A percentile compares a stretch with the other conserved stretches of the same genome.
Evolutionary conservation across 2,797 vertebrate genomes (phyloP).

Genomic region (Smutsia temminckii): DNA sequence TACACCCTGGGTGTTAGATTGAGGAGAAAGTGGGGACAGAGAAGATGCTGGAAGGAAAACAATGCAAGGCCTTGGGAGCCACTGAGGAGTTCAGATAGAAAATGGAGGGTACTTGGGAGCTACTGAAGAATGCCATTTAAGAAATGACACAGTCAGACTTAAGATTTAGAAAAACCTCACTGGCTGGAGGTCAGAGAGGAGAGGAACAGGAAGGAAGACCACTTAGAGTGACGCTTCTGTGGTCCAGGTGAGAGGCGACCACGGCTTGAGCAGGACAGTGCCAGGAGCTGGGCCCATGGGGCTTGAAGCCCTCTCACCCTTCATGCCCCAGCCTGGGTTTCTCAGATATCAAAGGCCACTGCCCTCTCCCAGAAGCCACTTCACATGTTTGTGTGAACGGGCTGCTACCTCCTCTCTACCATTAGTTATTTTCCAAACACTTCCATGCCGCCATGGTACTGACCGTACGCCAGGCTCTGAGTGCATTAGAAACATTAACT

Average conservation of each 20-base stretch:
- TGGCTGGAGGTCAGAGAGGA: background rate
- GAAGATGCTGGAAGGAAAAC: background rate
- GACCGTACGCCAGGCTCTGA: background rate
- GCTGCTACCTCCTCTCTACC: too few relatives aligned
- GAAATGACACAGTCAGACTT: background rate
- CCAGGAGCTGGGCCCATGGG: background rate
- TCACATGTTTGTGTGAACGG: background rate
- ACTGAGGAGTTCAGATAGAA: background rate
- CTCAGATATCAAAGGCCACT: background rate
- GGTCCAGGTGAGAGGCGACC: background rate
- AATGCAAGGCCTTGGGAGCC: background rate
- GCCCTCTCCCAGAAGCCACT: background rate
- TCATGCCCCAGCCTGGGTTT: background rate
- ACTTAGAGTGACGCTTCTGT: background rate
- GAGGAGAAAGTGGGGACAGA: background rate
- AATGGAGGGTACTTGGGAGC: background rate
- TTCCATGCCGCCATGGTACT: background rate
- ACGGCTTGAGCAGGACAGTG: background rate
- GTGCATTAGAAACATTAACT: background rate
- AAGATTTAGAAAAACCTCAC: background rate
- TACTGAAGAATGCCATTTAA: background rate
- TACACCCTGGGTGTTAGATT: background rate
- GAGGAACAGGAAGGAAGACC: background rate
- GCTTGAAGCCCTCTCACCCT: accelerated
- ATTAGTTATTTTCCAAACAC: background rate